phyloP scores from a whole-genome alignment of 1,140 invertebrate genomes.

The Cepaea nemoralis region DNA sequence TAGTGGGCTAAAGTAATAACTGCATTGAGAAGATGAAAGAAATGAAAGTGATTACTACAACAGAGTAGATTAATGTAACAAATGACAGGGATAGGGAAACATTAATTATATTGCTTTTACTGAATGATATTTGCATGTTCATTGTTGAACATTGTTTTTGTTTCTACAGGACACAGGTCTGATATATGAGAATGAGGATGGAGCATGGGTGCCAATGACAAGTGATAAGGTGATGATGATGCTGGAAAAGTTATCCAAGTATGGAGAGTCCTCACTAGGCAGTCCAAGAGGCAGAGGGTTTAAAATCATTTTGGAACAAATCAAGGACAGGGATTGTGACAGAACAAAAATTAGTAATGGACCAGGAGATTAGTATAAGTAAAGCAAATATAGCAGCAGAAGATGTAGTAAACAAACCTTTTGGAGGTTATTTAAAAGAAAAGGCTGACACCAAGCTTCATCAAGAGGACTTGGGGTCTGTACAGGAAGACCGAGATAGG shows the following conservation, averaged over 20 bases:
- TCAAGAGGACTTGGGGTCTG: neutral
- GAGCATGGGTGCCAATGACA: neutral
- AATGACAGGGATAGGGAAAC: too few species aligned
- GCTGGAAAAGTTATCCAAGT: neutral
- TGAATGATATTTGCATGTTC: too few species aligned
- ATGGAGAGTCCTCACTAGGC: neutral
- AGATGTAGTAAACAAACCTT: neutral
- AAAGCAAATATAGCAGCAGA: neutral
- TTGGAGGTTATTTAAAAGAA: neutral
- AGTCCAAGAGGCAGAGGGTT: conserved; percentile 13
- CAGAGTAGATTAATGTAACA: too few species aligned
- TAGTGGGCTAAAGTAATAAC: too few species aligned
- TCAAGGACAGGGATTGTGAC: neutral
- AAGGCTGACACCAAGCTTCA: neutral
- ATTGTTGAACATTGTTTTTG: neutral
- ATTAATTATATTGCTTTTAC: too few species aligned
- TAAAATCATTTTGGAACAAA: neutral
- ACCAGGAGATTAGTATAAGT: neutral
- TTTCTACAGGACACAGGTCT: neutral
- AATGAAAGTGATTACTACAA: too few species aligned
- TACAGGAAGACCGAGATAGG: too few species aligned
- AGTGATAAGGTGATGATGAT: neutral
- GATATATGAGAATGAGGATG: neutral
- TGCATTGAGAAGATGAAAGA: too few species aligned
- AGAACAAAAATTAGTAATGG: neutral